Conservation (phyloP, 2,113 vertebrate species). For the Lycaon pictus region DNA sequence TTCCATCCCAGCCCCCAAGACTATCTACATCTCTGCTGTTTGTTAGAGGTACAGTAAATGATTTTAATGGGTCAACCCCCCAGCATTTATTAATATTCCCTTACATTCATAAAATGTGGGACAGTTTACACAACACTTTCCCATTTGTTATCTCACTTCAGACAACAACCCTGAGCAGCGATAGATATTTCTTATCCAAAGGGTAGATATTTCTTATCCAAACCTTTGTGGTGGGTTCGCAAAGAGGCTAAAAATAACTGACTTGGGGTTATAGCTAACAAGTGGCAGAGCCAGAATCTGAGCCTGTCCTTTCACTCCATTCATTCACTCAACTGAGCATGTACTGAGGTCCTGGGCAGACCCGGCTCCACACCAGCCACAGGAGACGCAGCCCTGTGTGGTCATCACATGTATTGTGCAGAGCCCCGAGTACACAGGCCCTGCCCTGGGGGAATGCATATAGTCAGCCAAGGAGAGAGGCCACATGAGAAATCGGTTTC, state of each 20-base stretch:
- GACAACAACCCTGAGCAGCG: background rate
- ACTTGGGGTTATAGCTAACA: background rate
- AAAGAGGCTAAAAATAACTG: background rate
- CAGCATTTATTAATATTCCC: background rate
- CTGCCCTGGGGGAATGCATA: background rate
- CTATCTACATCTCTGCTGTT: background rate
- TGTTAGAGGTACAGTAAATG: background rate
- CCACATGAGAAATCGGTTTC: background rate
- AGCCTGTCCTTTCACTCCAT: background rate
- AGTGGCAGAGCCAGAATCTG: background rate
- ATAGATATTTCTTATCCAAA: background rate
- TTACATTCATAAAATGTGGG: background rate
- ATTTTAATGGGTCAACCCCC: background rate
- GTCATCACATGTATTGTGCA: fast-evolving
- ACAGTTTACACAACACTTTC: background rate
- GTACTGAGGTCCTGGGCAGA: background rate
- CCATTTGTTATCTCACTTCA: background rate
- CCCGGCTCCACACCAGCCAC: background rate
- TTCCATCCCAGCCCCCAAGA: background rate
- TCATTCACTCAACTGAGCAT: background rate
- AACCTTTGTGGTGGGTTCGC: background rate
- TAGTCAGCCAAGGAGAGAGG: background rate
- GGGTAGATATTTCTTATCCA: background rate
- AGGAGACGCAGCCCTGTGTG: fast-evolving
- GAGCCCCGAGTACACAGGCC: fast-evolving